Percentiles rank a stretch among this genome's conserved stretches.
Conservation (phyloP, 2,888 invertebrate genomes). For the Caradrina kadenii region DNA sequence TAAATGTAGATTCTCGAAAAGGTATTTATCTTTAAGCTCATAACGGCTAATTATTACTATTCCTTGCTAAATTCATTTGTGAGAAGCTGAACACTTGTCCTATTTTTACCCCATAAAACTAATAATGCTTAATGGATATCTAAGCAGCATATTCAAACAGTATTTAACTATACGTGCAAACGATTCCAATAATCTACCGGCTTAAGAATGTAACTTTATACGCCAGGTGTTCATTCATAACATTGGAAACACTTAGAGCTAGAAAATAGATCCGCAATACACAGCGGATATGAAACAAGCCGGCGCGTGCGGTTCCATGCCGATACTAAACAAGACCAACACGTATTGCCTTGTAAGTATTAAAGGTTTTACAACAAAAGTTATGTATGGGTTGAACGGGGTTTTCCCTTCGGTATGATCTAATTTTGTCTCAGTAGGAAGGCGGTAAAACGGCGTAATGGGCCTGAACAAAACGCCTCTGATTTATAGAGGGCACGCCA, state of each 20-base stretch:
- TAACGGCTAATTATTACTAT: neutral
- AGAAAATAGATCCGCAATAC: slow-evolving; percentile 58
- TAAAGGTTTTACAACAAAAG: slow-evolving; percentile 84
- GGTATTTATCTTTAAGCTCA: neutral
- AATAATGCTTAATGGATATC: too few species aligned
- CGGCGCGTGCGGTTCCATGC: slow-evolving; percentile 61
- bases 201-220: slow-evolving; percentile 24
- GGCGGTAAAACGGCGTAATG: slow-evolving; percentile 88
- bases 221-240: slow-evolving; percentile 49
- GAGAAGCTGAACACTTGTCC: neutral
- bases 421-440: slow-evolving; percentile 87
- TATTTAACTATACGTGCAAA: neutral
- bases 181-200: neutral
- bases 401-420: slow-evolving; percentile 85
- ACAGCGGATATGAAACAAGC: slow-evolving; percentile 63
- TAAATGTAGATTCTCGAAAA: neutral
- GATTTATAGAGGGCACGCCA: slow-evolving; percentile 85
- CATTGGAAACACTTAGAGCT: slow-evolving; percentile 57
- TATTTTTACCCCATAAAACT: neutral
- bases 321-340: slow-evolving; percentile 71
- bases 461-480: slow-evolving; percentile 86
- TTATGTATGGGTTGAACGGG: slow-evolving; percentile 80
- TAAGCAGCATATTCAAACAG: neutral
- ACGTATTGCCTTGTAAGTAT: slow-evolving; percentile 77
- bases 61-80: neutral